Evolutionary conservation across 92 coral and sea anemone genomes (phyloP).

Genomic region (Hydrozoanthus gracilis): DNA sequence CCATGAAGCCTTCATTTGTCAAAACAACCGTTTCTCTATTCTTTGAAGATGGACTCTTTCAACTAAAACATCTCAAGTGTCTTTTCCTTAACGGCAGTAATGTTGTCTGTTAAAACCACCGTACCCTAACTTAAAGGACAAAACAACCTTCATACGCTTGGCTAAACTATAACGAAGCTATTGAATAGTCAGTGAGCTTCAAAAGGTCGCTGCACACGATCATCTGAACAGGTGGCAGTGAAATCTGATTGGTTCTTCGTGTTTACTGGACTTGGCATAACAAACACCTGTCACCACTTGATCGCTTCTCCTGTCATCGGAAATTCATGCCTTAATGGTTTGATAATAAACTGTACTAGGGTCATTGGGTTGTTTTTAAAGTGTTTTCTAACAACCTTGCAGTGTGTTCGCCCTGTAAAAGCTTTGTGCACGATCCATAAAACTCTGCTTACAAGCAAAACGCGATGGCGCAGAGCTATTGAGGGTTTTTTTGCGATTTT

Average conservation of each 20-base stretch:
- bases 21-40: no score
- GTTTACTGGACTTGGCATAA: background rate
- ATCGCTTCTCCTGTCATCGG: constrained; percentile 11
- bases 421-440: background rate
- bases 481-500: no score
- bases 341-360: constrained; percentile 40
- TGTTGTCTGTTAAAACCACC: no score
- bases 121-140: no score
- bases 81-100: no score
- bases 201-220: constrained; percentile 13
- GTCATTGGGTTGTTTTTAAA: constrained; percentile 24
- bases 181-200: constrained; percentile 12
- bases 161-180: background rate
- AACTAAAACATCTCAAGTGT: no score
- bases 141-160: background rate
- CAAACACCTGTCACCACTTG: constrained; percentile 31
- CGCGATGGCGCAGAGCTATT: background rate
- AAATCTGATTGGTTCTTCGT: background rate
- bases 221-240: constrained; percentile 22
- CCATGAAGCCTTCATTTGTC: background rate
- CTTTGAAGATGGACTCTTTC: no score
- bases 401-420: background rate
- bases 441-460: background rate
- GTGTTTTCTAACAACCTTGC: constrained; percentile 14
- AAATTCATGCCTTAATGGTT: constrained; percentile 53